These are phyloP conservation scores for Felis catus DNA, from an alignment of 2,113 vertebrate species.

Conservation along the genomic window DNA sequence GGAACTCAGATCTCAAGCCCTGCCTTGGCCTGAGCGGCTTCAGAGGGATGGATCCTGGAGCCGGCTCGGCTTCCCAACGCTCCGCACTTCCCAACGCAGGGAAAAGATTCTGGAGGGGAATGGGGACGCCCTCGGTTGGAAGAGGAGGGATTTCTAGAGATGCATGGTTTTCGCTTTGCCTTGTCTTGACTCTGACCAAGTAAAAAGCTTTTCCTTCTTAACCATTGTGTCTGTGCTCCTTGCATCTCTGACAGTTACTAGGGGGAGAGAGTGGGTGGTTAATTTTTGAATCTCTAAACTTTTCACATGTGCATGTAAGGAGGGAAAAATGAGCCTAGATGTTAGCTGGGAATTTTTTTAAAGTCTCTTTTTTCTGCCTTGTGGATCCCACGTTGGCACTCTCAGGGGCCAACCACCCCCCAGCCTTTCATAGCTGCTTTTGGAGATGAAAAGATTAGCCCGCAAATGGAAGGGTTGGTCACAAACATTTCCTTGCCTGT, in stretches of 20 bases:
- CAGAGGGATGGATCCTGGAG: not conserved
- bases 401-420: not conserved
- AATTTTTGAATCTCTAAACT: slow-evolving; percentile 54
- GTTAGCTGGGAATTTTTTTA: not conserved
- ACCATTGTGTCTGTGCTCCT: not conserved
- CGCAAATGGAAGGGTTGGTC: not conserved
- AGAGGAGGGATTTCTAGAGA: not conserved
- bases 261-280: not conserved
- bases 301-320: not conserved
- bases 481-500: not conserved
- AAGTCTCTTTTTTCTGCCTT: not conserved
- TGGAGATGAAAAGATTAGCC: not conserved
- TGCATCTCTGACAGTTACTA: not conserved
- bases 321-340: not conserved
- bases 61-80: not conserved
- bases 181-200: not conserved
- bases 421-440: not conserved
- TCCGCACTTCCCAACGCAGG: too few species aligned
- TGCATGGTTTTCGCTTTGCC: not conserved
- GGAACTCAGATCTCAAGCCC: not conserved
- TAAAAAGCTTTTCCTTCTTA: slow-evolving; percentile 9
- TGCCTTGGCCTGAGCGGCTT: not conserved
- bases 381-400: not conserved
- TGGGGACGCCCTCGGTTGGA: not conserved
- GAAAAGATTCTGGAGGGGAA: not conserved